Evolutionary conservation across 2,888 invertebrate species (phyloP).

Genomic region (Scaptodrosophila latifasciaeformis): DNA sequence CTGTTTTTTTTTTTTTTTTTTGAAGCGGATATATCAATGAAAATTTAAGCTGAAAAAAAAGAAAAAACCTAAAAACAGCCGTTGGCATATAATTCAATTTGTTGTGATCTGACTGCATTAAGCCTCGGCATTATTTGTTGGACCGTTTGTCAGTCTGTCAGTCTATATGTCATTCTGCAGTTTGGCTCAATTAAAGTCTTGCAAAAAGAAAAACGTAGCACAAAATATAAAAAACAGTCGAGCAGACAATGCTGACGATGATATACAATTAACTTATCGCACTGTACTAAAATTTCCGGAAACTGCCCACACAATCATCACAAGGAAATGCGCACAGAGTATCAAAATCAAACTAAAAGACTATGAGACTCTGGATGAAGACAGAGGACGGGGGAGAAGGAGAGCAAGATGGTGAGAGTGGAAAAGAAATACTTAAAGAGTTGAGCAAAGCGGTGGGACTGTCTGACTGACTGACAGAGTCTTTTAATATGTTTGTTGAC

Average conservation of each 20-base stretch:
- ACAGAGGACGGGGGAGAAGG: background rate
- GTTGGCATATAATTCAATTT: constrained; percentile 59
- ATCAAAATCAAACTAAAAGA: background rate
- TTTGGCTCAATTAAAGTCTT: constrained; percentile 51
- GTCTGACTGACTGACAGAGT: constrained; percentile 20
- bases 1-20: constrained; percentile 11
- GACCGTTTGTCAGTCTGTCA: no score
- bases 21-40: constrained; percentile 59
- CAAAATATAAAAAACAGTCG: no score
- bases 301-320: constrained; percentile 58
- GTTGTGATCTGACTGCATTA: constrained; percentile 29
- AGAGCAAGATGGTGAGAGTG: background rate
- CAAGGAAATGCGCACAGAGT: constrained; percentile 24
- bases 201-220: no score
- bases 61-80: no score
- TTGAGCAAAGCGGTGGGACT: background rate
- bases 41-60: no score
- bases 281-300: constrained; percentile 53
- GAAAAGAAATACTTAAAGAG: background rate
- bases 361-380: background rate
- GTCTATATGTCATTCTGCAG: constrained; percentile 15
- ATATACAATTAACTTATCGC: constrained; percentile 64
- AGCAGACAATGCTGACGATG: constrained; percentile 27
- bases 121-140: no score
- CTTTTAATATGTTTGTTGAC: constrained; percentile 66